Evolutionary conservation across 2,888 invertebrate species (phyloP).

Genomic region (Pyrrhopygopsis socrates): DNA sequence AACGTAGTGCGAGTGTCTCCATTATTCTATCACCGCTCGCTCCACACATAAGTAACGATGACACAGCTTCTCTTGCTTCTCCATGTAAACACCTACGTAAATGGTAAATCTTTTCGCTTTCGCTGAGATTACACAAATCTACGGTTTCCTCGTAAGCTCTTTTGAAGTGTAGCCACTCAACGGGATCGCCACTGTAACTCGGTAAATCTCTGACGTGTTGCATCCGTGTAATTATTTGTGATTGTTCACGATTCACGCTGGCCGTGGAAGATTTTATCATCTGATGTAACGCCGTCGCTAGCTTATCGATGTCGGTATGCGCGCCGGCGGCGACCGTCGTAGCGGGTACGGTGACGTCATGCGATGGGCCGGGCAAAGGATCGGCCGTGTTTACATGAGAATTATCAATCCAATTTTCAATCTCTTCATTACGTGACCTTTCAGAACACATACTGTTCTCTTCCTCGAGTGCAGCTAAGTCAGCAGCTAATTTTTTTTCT

Average conservation of each 20-base stretch:
- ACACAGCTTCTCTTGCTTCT: slow-evolving; percentile 55
- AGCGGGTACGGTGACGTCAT: not conserved
- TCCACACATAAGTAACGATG: slow-evolving; percentile 41
- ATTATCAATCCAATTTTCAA: not conserved
- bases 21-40: slow-evolving; percentile 33
- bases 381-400: not conserved
- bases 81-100: slow-evolving; percentile 57
- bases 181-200: not conserved
- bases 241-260: not conserved
- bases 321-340: not conserved
- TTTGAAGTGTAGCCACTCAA: not conserved
- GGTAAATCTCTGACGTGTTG: not conserved
- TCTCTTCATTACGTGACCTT: not conserved
- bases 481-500: not conserved
- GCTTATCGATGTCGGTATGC: not conserved
- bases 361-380: not conserved
- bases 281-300: not conserved
- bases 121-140: not conserved
- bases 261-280: not conserved
- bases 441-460: not conserved
- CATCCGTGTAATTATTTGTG: not conserved
- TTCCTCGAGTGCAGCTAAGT: not conserved
- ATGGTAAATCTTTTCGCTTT: slow-evolving; percentile 55
- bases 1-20: slow-evolving; percentile 46
- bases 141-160: slow-evolving; percentile 27